A percentile compares a stretch with the other conserved stretches of the same genome.
phyloP scores from a whole-genome alignment of 2,888 invertebrate species.

The Azorinus chamasolen region DNA sequence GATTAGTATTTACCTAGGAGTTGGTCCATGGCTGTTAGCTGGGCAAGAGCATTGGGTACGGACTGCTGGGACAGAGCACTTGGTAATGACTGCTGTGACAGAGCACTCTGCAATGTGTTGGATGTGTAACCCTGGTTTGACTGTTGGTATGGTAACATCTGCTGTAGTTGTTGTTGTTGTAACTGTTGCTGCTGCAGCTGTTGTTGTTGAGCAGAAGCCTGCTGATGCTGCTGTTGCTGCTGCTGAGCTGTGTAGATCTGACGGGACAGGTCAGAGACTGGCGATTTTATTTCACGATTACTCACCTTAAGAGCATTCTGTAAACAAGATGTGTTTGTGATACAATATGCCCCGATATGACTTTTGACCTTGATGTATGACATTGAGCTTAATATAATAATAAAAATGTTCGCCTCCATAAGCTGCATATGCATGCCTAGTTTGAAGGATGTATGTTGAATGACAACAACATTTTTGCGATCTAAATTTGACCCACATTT shows the following conservation, averaged over 20 bases:
- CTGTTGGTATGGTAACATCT: conserved; percentile 35
- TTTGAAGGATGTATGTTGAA: too few species aligned
- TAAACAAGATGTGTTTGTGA: too few species aligned
- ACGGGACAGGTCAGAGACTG: conserved; percentile 64
- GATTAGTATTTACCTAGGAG: too few species aligned
- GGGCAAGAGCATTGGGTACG: conserved; percentile 9
- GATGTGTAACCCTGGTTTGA: background rate
- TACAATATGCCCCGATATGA: too few species aligned
- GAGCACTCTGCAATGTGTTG: too few species aligned
- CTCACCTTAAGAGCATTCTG: background rate
- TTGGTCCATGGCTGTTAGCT: too few species aligned
- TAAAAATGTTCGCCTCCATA: too few species aligned
- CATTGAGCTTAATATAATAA: too few species aligned
- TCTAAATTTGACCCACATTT: too few species aligned
- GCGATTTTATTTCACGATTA: conserved; percentile 52
- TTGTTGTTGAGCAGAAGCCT: conserved; percentile 59
- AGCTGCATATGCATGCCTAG: too few species aligned
- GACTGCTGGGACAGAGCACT: conserved; percentile 14
- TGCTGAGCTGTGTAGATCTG: conserved; percentile 68
- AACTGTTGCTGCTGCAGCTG: conserved; percentile 69
- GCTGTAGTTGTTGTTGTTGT: conserved; percentile 49
- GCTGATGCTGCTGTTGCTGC: conserved; percentile 74
- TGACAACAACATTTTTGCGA: too few species aligned
- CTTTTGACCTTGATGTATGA: too few species aligned
- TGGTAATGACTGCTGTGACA: conserved; percentile 25